Percentiles rank a stretch among this genome's conserved stretches.
Evolutionary conservation across 2,797 vertebrate species (phyloP).

Genomic region (Lutjanus argentimaculatus): DNA sequence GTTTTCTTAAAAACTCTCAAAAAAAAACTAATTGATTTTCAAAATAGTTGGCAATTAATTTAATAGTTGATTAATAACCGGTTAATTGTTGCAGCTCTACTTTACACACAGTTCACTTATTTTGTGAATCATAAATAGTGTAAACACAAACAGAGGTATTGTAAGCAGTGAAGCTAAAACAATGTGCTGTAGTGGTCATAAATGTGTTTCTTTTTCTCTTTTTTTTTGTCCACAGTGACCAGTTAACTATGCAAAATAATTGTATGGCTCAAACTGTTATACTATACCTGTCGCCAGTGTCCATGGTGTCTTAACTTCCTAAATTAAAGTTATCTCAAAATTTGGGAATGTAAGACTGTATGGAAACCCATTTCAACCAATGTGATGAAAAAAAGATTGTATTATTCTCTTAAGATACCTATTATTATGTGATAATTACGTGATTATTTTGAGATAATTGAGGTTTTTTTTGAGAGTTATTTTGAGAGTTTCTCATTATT

Average conservation of each 20-base stretch:
- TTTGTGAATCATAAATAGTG: neutral
- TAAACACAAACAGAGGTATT: constrained; percentile 3
- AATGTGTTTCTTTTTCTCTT: constrained; percentile 2
- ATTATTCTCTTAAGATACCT: no score
- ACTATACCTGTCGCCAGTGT: constrained; percentile 26
- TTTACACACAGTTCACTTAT: neutral
- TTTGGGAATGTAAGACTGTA: neutral
- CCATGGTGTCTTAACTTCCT: constrained; percentile 20
- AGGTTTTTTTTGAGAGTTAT: no score
- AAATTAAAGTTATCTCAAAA: neutral
- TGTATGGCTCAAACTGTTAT: constrained; percentile 42
- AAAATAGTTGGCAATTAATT: no score
- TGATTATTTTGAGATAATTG: no score
- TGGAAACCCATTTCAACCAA: no score
- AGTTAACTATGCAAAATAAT: constrained; percentile 68
- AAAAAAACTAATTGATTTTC: no score
- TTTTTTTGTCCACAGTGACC: constrained; percentile 18
- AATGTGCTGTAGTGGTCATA: constrained; percentile 11
- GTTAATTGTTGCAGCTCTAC: neutral
- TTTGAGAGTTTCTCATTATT: no score
- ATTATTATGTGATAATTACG: no score
- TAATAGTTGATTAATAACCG: no score
- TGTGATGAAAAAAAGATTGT: no score
- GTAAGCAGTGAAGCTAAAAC: constrained; percentile 8
- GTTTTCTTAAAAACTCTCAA: no score